These are phyloP conservation scores for Pyrrhura leucotis DNA, from an alignment of 2,797 vertebrate genomes.

Conservation along the genomic window DNA sequence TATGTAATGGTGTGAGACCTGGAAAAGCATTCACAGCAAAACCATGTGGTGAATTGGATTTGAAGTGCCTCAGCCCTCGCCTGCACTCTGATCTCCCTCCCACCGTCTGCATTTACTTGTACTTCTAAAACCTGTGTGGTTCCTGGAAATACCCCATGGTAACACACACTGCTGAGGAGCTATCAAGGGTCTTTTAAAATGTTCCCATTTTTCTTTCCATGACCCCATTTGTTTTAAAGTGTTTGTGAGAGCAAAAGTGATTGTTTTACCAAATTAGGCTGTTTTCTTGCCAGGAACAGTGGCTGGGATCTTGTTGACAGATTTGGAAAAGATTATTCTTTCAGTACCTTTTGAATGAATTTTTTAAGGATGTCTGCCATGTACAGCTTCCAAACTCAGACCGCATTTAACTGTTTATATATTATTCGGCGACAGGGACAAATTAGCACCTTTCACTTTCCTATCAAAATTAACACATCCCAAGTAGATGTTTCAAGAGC, in stretches of 20 bases:
- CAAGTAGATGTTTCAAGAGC: slow-evolving; percentile 10
- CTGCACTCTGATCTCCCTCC: not conserved
- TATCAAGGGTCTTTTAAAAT: not conserved
- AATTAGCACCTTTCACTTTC: slow-evolving; percentile 54
- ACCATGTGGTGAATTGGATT: slow-evolving; percentile 14
- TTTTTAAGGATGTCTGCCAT: slow-evolving; percentile 37
- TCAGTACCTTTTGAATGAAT: slow-evolving; percentile 37
- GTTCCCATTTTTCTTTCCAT: not conserved
- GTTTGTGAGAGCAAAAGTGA: slow-evolving; percentile 32
- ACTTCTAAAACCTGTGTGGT: not conserved
- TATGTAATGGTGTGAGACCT: slow-evolving; percentile 65
- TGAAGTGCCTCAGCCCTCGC: slow-evolving; percentile 10
- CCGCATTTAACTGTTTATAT: slow-evolving; percentile 51
- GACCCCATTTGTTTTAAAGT: slow-evolving; percentile 10
- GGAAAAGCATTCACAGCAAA: slow-evolving; percentile 64
- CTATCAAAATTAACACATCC: slow-evolving; percentile 47
- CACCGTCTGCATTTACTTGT: not conserved
- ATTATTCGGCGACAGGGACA: slow-evolving; percentile 40
- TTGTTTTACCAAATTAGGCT: slow-evolving; percentile 53
- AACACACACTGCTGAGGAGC: not conserved
- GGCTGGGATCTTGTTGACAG: slow-evolving; percentile 53
- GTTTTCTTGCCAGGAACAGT: slow-evolving; percentile 49
- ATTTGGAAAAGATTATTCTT: slow-evolving; percentile 63
- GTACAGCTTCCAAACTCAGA: slow-evolving; percentile 18
- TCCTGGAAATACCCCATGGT: not conserved